Base-by-base conservation (phyloP, 2,888 invertebrate genomes). In the Bombylius major region DNA sequence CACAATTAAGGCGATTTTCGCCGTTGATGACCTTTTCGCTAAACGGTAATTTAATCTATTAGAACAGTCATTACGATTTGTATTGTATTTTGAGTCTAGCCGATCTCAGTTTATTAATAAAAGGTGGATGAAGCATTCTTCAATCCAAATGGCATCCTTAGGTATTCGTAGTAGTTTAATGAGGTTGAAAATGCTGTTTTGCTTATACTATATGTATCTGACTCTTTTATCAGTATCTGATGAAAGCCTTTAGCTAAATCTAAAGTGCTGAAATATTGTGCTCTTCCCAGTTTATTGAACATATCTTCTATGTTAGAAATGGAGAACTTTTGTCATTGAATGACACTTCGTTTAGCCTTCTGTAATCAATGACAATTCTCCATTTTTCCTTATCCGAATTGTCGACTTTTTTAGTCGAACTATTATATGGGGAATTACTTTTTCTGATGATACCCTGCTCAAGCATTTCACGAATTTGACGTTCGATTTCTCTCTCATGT, bases 181-280 rank as follows among this genome's bases (percentile, higher is more conserved):
- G 48, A 48, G 1, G 55, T 56, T 5, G 56, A 56, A 36, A 60
- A 58, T 4, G 57, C 59, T 2, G 54, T 58, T 50, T 58, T n/a
- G n/a, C n/a, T n/a, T n/a, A n/a, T n/a, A n/a, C n/a, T 58, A 3
- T 46, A 34, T 13, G 39, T 49, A 47, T 55, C 51, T 7, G 36
- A 31, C 23, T 39, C 32, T n/a, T 58, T 51, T 7, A 57, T 46
- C 9, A 47, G 12, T n/a, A 58, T 57, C 51, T 59, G 59, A 50
- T 58, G 59, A 31, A 59, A 60, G 1, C 66, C 65, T 1, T 61
- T 63, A 1, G 64, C 63, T 1, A 66, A 39, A 49, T 66, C 66
- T 5, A 64, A 34, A 8, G 61, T 63, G 7, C 59, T 44, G 62
- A 53, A 54, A 45, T 54, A 54, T 54, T 54, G 54, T 39, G 39